These are phyloP conservation scores for Doris montereyensis DNA, from an alignment of 2,888 invertebrate genomes.

Conservation along the genomic window DNA sequence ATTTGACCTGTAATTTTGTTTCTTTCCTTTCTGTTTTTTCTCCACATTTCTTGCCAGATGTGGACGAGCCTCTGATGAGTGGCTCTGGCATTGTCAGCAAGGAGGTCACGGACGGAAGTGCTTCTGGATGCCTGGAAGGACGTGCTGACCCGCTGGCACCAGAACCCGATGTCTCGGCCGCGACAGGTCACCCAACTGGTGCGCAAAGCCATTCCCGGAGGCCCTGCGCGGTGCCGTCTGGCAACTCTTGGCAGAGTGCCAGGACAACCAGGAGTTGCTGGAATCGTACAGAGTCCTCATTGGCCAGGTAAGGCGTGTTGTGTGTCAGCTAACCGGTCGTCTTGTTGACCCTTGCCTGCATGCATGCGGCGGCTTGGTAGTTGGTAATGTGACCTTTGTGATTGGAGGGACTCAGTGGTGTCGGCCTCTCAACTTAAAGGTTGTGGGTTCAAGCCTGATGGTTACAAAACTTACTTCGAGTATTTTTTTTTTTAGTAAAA, in stretches of 20 bases:
- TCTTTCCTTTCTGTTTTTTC: too few relatives aligned
- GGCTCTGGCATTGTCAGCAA: slow-evolving; percentile 98
- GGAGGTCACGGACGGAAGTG: slow-evolving; percentile 93
- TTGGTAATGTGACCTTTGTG: too few relatives aligned
- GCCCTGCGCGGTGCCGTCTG: slow-evolving; percentile 97
- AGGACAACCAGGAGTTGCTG: slow-evolving; percentile 81
- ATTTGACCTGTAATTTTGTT: too few relatives aligned
- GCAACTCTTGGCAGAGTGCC: slow-evolving; percentile 93
- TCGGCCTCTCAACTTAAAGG: too few relatives aligned
- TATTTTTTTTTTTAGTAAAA: too few relatives aligned
- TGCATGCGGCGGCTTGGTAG: too few relatives aligned
- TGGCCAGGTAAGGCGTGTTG: slow-evolving; percentile 81
- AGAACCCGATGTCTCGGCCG: slow-evolving; percentile 78
- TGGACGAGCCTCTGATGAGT: slow-evolving; percentile 91
- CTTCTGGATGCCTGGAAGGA: slow-evolving; percentile 91
- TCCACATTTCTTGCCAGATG: too few relatives aligned
- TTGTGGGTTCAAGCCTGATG: too few relatives aligned
- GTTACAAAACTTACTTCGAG: too few relatives aligned
- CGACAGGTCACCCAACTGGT: slow-evolving; percentile 74
- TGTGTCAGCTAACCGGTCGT: too few relatives aligned
- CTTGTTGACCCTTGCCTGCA: too few relatives aligned
- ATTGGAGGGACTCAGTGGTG: too few relatives aligned
- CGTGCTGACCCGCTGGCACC: slow-evolving; percentile 76
- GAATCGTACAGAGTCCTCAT: slow-evolving; percentile 93
- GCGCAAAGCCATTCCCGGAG: slow-evolving; percentile 90